A percentile compares a stretch with the other conserved stretches of the same genome.
Conservation (phyloP, 2,113 vertebrate genomes). For the Gymnarchus niloticus region DNA sequence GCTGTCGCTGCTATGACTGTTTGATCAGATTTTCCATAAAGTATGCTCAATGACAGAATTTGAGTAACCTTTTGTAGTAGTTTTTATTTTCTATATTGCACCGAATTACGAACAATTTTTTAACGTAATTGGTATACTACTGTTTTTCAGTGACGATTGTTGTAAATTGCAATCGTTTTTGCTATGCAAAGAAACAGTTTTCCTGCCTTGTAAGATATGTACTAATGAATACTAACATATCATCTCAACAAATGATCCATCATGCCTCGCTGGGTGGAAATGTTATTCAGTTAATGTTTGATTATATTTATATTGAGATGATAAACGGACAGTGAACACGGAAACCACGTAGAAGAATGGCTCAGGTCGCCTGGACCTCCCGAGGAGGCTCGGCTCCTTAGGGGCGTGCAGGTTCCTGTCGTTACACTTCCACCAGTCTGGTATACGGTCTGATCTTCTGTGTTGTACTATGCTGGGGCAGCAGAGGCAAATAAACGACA, state of each 20-base stretch:
- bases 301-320: no score
- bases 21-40: background rate
- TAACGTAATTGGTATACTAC: background rate
- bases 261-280: background rate
- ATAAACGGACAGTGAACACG: no score
- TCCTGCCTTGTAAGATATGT: background rate
- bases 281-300: background rate
- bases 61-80: background rate
- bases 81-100: background rate
- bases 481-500: no score
- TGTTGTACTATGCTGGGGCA: no score
- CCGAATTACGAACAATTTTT: background rate
- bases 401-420: no score
- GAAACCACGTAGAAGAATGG: no score
- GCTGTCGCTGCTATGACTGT: background rate
- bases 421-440: no score
- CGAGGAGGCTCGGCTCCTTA: no score
- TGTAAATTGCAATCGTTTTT: background rate
- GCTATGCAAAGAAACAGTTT: background rate
- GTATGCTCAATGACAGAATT: background rate
- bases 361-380: no score
- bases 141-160: background rate
- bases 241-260: background rate
- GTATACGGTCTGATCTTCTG: no score
- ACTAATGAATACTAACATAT: conserved; percentile 4